Conservation (phyloP, 2,888 invertebrate genomes). For the Nephrotoma flavescens region DNA sequence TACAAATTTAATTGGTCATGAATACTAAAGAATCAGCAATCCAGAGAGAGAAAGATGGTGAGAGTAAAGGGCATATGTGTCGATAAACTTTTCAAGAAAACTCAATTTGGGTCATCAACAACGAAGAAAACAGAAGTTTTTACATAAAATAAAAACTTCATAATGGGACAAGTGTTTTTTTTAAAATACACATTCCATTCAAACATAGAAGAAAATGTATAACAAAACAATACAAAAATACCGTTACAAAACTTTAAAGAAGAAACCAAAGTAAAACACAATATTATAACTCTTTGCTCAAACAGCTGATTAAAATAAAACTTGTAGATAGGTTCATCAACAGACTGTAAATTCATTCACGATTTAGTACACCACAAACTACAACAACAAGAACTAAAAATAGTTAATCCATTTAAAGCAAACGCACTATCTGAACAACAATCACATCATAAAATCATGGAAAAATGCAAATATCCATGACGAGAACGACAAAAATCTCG, state of each 20-base stretch:
- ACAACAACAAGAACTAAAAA: background rate
- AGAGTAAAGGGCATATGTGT: too few relatives aligned
- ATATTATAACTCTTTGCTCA: background rate
- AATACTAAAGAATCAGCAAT: too few relatives aligned
- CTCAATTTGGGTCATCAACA: background rate
- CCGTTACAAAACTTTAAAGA: background rate
- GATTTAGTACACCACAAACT: background rate
- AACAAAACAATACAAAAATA: background rate
- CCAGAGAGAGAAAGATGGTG: too few relatives aligned
- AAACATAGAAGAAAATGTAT: background rate
- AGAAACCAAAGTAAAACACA: background rate
- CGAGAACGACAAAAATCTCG: background rate
- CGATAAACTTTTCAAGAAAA: background rate
- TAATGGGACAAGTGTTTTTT: background rate
- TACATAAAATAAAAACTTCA: background rate
- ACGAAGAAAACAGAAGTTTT: background rate
- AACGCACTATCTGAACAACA: background rate
- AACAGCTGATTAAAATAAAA: background rate
- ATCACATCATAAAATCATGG: background rate
- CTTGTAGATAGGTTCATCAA: background rate
- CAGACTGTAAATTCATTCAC: background rate
- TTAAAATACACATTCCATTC: background rate
- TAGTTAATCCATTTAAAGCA: background rate
- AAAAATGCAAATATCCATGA: background rate
- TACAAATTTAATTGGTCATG: too few relatives aligned